These are phyloP conservation scores for Dryoscopus gambensis DNA, from an alignment of 2,113 vertebrate species.

Conservation along the genomic window DNA sequence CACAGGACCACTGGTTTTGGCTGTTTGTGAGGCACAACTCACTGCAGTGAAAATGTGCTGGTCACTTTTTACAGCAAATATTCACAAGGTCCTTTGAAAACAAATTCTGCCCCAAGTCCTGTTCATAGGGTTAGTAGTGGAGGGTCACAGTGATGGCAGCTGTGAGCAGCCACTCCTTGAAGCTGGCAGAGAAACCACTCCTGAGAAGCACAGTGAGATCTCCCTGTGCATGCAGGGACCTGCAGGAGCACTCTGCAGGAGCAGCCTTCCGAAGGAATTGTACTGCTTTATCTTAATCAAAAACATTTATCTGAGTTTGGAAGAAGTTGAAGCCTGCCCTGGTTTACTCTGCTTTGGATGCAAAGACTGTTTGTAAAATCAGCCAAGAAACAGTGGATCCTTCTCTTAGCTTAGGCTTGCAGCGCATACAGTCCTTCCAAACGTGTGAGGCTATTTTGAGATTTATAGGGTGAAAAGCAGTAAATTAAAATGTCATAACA, in stretches of 20 bases:
- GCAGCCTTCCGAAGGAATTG: not conserved
- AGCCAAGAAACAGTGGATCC: not conserved
- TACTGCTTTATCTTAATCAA: not conserved
- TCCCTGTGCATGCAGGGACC: not conserved
- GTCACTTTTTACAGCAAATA: not conserved
- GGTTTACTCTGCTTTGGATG: not conserved
- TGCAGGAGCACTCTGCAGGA: not conserved
- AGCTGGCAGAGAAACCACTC: not conserved
- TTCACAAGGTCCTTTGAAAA: not conserved
- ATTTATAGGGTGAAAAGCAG: not conserved
- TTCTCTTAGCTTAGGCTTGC: not conserved
- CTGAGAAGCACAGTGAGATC: not conserved
- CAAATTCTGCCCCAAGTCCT: not conserved
- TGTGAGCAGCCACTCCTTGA: not conserved
- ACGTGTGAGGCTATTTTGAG: not conserved
- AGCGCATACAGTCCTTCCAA: not conserved
- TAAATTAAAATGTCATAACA: not conserved
- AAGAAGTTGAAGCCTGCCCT: not conserved
- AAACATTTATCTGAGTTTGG: not conserved
- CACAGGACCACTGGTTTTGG: not conserved
- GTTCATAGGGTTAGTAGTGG: fast-evolving
- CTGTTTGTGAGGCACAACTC: not conserved
- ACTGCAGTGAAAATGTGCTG: not conserved
- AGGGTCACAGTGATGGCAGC: not conserved
- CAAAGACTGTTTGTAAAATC: not conserved